phyloP scores from a whole-genome alignment of 2,113 vertebrate species.

The Siniperca knerii region DNA sequence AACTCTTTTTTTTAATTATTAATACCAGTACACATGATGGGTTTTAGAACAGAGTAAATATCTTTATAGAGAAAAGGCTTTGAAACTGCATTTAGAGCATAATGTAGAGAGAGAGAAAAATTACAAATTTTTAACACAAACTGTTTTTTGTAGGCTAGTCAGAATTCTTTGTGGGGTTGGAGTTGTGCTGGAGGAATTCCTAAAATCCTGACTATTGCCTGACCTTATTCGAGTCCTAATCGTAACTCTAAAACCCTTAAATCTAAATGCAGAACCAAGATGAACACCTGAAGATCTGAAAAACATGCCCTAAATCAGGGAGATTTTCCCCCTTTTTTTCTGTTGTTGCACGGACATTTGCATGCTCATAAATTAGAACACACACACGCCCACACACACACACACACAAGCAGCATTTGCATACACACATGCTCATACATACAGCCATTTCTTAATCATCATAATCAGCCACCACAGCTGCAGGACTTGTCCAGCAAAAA shows the following conservation, averaged over 20 bases:
- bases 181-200: no score
- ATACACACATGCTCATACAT: not conserved
- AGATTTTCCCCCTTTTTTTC: not conserved
- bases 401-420: not conserved
- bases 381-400: not conserved
- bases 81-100: no score
- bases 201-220: no score
- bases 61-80: not conserved
- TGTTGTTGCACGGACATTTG: not conserved
- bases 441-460: not conserved
- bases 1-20: not conserved
- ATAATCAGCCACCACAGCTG: slow-evolving; percentile 6
- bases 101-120: no score
- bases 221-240: not conserved
- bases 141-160: not conserved
- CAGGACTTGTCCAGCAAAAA: not conserved
- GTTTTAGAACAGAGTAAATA: not conserved
- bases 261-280: not conserved
- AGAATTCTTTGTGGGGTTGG: not conserved
- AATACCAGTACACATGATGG: not conserved
- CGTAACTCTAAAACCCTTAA: not conserved
- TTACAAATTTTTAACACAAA: not conserved
- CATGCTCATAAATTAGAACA: not conserved
- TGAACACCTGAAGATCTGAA: not conserved
- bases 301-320: not conserved